Base-by-base conservation (phyloP, 2,797 vertebrate genomes). In the Momotus momota region DNA sequence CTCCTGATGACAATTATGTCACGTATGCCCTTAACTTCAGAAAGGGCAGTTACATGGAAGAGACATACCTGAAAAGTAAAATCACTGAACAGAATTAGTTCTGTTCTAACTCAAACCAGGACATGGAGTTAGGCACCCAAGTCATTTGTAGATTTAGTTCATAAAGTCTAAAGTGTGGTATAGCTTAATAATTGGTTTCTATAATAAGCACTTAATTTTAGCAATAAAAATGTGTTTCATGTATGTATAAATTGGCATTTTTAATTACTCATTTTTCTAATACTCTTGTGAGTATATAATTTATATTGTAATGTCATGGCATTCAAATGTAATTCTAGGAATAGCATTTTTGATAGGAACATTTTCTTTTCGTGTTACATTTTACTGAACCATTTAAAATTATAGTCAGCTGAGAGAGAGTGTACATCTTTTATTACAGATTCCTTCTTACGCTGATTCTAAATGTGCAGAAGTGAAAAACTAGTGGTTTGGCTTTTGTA, bases 201-300 rank as follows among this genome's bases (percentile, higher is more conserved):
- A 55, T 86, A 81, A 55, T 90, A 84, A 96, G 66, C 45, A 64
- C 31, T 88, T 90, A 48, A 78, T 90, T 96, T 95, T 80, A 77
- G 64, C 86, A 93, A 85, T 88, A 94, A 92, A 94, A 90, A 66
- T 64, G 17, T 92, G 17, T 92, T 95, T 95, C 78, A 67, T 88
- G 66, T 67, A 46, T 80, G 55, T 80, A 87, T 90, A 64, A 77
- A 92, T 95, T 92, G 83, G 25, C 45, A 84, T 90, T 93, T 94
- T 94, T 94, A 95, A 87, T 95, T 92, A 88, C 40, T 48, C 8
- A 64, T 77, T 95, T 95, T 95, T 90, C 86, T 77, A 93, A 66
- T 86, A 26, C 22, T 83, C 55, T 88, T 81, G 35, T 92, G 78
- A 86, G 70, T 66, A 55, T 84, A 86, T 84, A 84, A 92, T 96